Base-by-base conservation (phyloP, 2,113 vertebrate species). In the Nycticorax nycticorax region DNA sequence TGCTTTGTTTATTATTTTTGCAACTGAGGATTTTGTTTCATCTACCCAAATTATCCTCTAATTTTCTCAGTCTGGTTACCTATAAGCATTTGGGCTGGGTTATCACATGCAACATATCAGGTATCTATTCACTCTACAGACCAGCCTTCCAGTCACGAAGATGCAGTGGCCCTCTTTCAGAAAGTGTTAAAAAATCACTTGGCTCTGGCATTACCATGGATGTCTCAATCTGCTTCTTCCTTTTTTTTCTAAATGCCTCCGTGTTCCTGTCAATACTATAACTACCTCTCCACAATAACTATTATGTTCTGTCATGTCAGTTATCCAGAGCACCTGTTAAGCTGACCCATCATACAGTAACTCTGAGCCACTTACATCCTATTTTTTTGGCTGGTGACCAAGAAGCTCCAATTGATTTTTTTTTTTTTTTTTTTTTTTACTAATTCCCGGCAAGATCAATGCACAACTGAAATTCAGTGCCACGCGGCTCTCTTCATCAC, bases 371-470 rank as follows among this genome's bases (percentile, higher is more conserved):
- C 74, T 97, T 94, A 94, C 59, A 92, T 77, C 67, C 17, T 88
- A 50, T 64, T 88, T 80, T 91, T 85, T 84, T 94, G 91, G 73
- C 69, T 91, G 41, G 26, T 33, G 52, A 80, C 79, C 88, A 96
- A 89, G 52, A 89, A 18, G 27, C 5, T 87, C 37, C 45, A 28
- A 97, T 85, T 78, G 67, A 95, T 97, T 64, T 71, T 57, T 57
- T 74, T 91, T 86, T 94, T 76, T 39, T 39, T 97, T 64, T 71
- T 57, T 57, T 74, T 91, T 86, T 94, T 76, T 18, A 88, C 28
- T 93, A 94, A 92, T 96, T 97, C 84, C 96, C 59, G 2, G 74
- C 55, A 94, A 97, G 85, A 95, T 89, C 96, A 96, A 90, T 96
- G 78, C 78, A 92, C 37, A 55, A 74, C 57, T 87, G 80, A 96